Base-by-base conservation (phyloP, 1,140 invertebrate species). In the Archivesica marissinica region DNA sequence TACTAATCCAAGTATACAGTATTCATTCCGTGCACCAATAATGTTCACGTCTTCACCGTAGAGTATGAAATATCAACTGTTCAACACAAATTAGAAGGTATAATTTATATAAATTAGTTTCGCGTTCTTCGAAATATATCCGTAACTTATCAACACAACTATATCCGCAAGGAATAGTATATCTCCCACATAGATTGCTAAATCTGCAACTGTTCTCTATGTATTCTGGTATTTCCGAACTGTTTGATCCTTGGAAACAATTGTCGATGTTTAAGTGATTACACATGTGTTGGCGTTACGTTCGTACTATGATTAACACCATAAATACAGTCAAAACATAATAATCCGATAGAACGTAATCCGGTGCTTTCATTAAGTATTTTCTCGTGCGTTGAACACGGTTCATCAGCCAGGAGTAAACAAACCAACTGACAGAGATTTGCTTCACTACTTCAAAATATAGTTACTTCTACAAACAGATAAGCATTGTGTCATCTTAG, bases 241-340 rank as follows among this genome's bases (percentile, higher is more conserved):
- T 64, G 59, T 72, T 72, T 72, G 68, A 72, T 50, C 13, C 20
- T 72, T 44, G 23, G 64, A 68, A 68, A 68, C 64, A 68, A 41
- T 68, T 50, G 68, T 72, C 38, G 68, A 47, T 33, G 28, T 30
- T 33, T 72, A 72, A 72, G 68, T 33, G 68, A 47, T 52, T 30
- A 47, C 68, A 72, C 41, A 72, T 72, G 68, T 72, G 39, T 33
- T 2, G 20, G 28, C 41, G n/a, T 44, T 50, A 47, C 41, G 15
- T 50, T 30, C 68, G 39, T 30, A 44, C 17, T 30, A 25, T 28
- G 13, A 72, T 72, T 52, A 47, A 17, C 41, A 11, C 68, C 41
- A 33, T 13, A 20, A 44, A 50, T 72, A 72, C 41, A 72, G 50
- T 72, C 39, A 72, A 72, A 47, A 3, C 41, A 72, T 20, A 72